Evolutionary conservation across 2,113 vertebrate species (phyloP), one percentile per base, ranked within the genome.

Genomic region (Otis tarda): DNA sequence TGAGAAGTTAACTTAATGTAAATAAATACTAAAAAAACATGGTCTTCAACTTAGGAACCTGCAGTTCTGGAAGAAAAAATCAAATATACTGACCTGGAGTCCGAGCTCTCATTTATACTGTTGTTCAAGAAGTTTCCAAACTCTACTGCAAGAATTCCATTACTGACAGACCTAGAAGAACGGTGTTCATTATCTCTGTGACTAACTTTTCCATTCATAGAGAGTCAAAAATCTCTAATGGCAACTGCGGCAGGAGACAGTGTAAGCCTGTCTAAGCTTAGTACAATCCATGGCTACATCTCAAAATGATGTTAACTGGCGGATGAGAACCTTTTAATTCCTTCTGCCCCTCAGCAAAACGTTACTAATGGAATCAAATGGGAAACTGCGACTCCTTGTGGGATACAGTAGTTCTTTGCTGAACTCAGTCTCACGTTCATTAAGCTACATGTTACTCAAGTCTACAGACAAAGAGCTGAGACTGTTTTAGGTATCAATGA

Each of bases 111-210:
- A 60, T 91, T 98, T 69, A 98, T 96, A 67, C 97, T 98, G 76
- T 94, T 98, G 86, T 97, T 98, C 35, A 99, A 96, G 79, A 98
- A 97, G 94, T 97, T 97, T 83, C 98, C 98, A 95, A 99, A 98
- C 91, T 99, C 97, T 68, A 99, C 73, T 11, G 98, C 98, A 90
- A 99, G 86, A 61, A 99, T 95, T 49, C 98, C 98, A 50, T 98
- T 98, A 88, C 95, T 97, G 73, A 98, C 91, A 77, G 97, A 98
- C 95, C 99, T 99, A 95, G 30, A 88, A 83, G 20, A 86, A 82
- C 2, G 87, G 23, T 22, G 39, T 63, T 85, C 10, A 55, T 91
- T 59, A 73, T 10, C 25, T 64, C 37, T 45, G 61, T 50, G 39
- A 87, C 12, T 33, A 23, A 59, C 6, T 60, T 59, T 69, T 55